phyloP scores from a whole-genome alignment of 2,888 invertebrate genomes.

The Lydus trimaculatus region DNA sequence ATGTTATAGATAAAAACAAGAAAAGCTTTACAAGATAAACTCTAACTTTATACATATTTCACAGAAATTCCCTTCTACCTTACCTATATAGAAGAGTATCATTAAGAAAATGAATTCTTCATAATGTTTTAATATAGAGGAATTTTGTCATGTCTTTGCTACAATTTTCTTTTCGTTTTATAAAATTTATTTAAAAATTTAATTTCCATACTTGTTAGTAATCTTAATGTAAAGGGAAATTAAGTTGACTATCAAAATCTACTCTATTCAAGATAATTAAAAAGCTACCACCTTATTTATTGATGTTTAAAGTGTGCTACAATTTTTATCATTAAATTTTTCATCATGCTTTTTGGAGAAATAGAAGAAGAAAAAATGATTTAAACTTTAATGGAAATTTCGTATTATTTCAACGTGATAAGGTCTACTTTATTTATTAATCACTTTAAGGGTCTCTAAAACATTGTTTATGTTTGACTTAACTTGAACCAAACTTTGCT shows the following conservation, averaged over 20 bases:
- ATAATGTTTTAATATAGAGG: too few relatives aligned
- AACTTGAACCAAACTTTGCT: slow-evolving; percentile 28
- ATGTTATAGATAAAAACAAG: too few relatives aligned
- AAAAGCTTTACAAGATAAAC: too few relatives aligned
- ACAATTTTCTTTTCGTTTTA: background rate
- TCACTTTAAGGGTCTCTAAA: background rate
- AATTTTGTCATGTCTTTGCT: too few relatives aligned
- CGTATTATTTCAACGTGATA: background rate
- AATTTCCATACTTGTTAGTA: background rate
- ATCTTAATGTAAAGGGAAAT: background rate
- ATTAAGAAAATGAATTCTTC: too few relatives aligned
- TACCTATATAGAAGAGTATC: too few relatives aligned
- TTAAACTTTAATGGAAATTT: background rate
- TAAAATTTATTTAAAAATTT: background rate
- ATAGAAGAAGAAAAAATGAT: background rate
- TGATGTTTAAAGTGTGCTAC: too few relatives aligned
- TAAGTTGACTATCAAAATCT: background rate
- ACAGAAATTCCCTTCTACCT: too few relatives aligned
- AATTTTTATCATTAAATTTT: background rate
- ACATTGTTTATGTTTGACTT: slow-evolving; percentile 33
- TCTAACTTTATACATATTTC: too few relatives aligned
- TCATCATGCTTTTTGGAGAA: too few relatives aligned
- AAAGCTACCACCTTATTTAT: background rate
- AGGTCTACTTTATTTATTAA: background rate
- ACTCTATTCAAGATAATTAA: background rate